Evolutionary conservation across 2,888 invertebrate genomes (phyloP).

Genomic region (Merodon equestris): DNA sequence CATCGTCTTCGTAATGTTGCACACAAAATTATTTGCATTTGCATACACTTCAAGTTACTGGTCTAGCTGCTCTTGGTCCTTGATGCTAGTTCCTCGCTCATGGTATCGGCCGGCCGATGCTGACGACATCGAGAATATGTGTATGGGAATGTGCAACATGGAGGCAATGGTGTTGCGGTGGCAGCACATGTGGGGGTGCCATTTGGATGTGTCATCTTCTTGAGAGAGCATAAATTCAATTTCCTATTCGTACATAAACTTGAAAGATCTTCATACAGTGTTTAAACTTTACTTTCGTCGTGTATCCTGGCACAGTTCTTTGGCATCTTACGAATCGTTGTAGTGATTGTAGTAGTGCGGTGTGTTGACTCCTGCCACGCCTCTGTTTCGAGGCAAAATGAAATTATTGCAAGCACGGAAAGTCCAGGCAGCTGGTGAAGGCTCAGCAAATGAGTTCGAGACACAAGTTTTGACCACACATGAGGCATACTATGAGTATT

Average conservation of each 20-base stretch:
- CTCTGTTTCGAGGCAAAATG: constrained; percentile 32
- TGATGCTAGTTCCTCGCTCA: no score
- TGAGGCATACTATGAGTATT: constrained; percentile 61
- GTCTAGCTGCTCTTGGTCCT: constrained; percentile 15
- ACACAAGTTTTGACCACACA: constrained; percentile 51
- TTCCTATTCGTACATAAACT: constrained; percentile 65
- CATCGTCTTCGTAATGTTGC: constrained; percentile 66
- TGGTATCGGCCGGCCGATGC: no score
- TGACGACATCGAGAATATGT: not conserved
- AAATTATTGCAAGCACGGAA: constrained; percentile 54
- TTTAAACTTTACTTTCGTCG: constrained; percentile 57
- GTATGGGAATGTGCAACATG: constrained; percentile 20
- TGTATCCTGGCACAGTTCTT: constrained; percentile 56
- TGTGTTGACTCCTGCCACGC: constrained; percentile 49
- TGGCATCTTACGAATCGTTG: constrained; percentile 38
- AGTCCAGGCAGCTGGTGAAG: constrained; percentile 56
- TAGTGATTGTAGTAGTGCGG: constrained; percentile 24
- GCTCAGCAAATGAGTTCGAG: constrained; percentile 33
- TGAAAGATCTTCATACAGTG: constrained; percentile 67
- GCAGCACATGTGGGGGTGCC: constrained; percentile 36
- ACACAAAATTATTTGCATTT: constrained; percentile 67
- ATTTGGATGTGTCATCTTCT: constrained; percentile 65
- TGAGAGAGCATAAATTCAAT: constrained; percentile 68
- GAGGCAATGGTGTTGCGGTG: constrained; percentile 28
- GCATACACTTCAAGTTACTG: constrained; percentile 49